These are phyloP conservation scores for Panurus biarmicus DNA, from an alignment of 2,113 vertebrate species.

Conservation along the genomic window DNA sequence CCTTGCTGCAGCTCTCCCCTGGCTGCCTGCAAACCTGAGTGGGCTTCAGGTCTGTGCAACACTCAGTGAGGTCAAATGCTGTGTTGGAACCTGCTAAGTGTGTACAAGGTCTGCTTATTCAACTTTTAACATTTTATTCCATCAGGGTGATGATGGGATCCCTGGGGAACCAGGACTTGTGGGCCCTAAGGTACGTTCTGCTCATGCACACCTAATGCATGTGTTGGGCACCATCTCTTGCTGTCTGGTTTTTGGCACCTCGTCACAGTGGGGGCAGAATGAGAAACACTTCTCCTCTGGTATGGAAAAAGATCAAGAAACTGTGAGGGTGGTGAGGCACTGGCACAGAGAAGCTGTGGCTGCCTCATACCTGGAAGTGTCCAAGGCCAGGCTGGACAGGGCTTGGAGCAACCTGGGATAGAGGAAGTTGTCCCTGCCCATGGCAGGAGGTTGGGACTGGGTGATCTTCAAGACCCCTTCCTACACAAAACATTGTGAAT, in stretches of 20 bases:
- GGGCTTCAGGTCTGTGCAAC: neutral
- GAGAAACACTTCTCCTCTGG: neutral
- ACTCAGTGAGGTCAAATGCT: neutral
- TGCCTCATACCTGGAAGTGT: neutral
- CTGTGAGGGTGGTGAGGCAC: neutral
- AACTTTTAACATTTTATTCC: neutral
- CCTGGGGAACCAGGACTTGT: slow-evolving; percentile 76
- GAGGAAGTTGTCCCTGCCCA: neutral
- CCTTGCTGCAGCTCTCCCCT: neutral
- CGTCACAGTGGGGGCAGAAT: neutral
- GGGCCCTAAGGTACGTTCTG: slow-evolving; percentile 75
- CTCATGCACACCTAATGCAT: neutral
- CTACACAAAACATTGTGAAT: neutral
- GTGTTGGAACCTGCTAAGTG: neutral
- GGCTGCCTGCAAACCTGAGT: neutral
- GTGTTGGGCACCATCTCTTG: neutral
- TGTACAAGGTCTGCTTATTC: neutral
- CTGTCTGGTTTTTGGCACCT: neutral
- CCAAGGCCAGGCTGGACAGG: neutral
- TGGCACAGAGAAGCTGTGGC: neutral
- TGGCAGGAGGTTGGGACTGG: neutral
- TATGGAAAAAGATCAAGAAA: neutral
- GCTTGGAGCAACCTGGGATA: neutral
- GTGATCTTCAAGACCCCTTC: neutral
- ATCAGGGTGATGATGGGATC: slow-evolving; percentile 82